Percentiles rank a stretch among this genome's conserved stretches.
Evolutionary conservation across 2,888 invertebrate species (phyloP).

Genomic region (Xestia xanthographa): DNA sequence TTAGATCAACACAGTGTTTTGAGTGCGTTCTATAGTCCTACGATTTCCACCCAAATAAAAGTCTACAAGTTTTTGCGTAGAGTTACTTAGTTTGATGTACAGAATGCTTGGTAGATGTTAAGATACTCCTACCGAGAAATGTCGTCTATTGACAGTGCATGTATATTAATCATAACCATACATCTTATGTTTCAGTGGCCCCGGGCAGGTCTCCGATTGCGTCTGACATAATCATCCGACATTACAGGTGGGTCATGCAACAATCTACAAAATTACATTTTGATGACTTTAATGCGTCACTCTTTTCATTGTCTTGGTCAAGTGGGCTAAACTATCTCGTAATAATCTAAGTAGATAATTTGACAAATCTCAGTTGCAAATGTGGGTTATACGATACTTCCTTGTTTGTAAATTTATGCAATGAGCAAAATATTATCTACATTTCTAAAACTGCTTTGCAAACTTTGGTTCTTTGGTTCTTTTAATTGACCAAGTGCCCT

Average conservation of each 20-base stretch:
- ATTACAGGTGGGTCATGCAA: slow-evolving; percentile 60
- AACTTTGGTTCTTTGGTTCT: not conserved
- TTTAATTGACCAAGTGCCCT: not conserved
- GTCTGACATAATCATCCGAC: slow-evolving; percentile 59
- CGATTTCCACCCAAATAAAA: no score
- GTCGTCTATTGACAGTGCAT: not conserved
- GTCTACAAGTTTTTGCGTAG: no score
- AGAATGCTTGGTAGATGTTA: no score
- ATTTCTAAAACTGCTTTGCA: not conserved
- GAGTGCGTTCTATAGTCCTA: no score
- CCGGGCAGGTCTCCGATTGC: slow-evolving; percentile 51
- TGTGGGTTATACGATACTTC: not conserved
- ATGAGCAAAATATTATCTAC: slow-evolving; percentile 1
- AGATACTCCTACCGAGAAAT: not conserved
- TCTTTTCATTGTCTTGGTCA: slow-evolving; percentile 23
- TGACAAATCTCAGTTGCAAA: slow-evolving; percentile 20
- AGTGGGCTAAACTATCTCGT: slow-evolving; percentile 13
- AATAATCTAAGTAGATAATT: slow-evolving; percentile 44
- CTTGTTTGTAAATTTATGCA: slow-evolving; percentile 11
- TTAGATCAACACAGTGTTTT: no score
- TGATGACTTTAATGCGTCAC: slow-evolving; percentile 43
- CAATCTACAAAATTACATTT: slow-evolving; percentile 47
- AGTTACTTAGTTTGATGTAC: no score
- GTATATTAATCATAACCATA: not conserved
- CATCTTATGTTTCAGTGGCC: slow-evolving; percentile 32